Evolutionary conservation across 2,113 vertebrate species (phyloP).

Genomic region (Nerophis ophidion): DNA sequence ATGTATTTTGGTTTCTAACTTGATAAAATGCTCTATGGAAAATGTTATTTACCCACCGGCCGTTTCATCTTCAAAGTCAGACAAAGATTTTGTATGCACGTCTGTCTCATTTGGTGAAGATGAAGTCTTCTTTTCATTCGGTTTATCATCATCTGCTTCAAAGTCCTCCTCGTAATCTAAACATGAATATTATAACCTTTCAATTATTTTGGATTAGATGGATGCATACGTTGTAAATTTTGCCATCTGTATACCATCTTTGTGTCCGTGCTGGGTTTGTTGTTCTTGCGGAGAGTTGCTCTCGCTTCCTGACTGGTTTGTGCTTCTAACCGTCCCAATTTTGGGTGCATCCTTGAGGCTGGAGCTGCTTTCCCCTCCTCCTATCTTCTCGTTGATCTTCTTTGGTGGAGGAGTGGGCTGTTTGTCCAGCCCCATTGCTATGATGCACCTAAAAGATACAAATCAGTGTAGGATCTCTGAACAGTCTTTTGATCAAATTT

Average conservation of each 20-base stretch:
- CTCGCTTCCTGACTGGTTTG: conserved; percentile 17
- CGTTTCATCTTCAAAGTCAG: conserved; percentile 64
- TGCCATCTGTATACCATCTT: conserved; percentile 60
- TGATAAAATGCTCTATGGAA: too few relatives aligned
- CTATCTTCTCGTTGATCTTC: conserved; percentile 52
- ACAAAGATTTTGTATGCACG: conserved; percentile 22
- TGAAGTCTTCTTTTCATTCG: conserved; percentile 55
- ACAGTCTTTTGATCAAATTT: too few relatives aligned
- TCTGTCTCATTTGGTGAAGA: conserved; percentile 57
- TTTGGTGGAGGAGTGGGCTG: conserved; percentile 73
- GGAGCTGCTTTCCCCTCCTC: conserved; percentile 17
- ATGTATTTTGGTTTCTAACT: too few relatives aligned
- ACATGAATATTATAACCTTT: conserved; percentile 1
- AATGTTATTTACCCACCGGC: conserved; percentile 61
- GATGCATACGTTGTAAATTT: neutral
- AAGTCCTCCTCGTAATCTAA: conserved; percentile 91
- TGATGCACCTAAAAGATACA: conserved; percentile 77
- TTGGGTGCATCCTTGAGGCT: conserved; percentile 27
- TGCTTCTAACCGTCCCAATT: conserved; percentile 14
- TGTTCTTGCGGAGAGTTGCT: conserved; percentile 25
- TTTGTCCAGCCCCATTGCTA: conserved; percentile 84
- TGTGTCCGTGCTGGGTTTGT: conserved; percentile 39
- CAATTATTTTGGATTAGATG: neutral
- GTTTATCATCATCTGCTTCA: conserved; percentile 79
- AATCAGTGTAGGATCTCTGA: too few relatives aligned